Percentiles rank a stretch among this genome's conserved stretches.
phyloP scores from a whole-genome alignment of 2,797 vertebrate genomes.

The Platalea minor region DNA sequence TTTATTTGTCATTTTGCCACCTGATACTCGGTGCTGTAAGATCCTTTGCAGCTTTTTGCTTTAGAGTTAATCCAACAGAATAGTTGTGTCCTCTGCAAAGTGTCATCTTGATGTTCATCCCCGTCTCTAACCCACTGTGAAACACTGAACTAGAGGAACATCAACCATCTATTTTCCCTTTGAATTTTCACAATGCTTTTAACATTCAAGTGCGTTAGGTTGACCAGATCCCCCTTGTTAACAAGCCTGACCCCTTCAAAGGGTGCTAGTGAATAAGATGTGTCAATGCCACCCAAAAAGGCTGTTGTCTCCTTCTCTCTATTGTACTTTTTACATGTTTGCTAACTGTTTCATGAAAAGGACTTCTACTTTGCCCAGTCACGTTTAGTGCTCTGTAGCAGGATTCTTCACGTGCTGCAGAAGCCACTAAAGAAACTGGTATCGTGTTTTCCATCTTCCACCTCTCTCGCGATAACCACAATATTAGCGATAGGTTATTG shows the following conservation, averaged over 20 bases:
- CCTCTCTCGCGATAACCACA: accelerated
- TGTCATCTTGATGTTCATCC: neutral
- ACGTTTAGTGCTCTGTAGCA: neutral
- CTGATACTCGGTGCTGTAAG: neutral
- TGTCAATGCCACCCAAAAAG: neutral
- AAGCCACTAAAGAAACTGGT: neutral
- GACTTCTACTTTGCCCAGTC: neutral
- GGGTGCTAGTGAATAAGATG: neutral
- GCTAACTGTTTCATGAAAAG: neutral
- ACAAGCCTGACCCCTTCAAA: neutral
- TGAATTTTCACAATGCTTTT: neutral
- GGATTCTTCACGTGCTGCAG: neutral
- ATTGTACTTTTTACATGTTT: neutral
- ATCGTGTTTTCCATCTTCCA: neutral
- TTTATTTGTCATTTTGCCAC: neutral
- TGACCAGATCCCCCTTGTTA: neutral
- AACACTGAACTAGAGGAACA: neutral
- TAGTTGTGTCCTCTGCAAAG: neutral
- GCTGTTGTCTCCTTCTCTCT: neutral
- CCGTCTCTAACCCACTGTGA: neutral
- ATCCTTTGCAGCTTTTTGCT: neutral
- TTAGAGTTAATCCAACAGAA: neutral
- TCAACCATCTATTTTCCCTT: neutral
- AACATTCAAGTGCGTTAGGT: accelerated
- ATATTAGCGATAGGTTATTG: accelerated